Conservation (phyloP, 2,797 vertebrate species). For the Mycteria americana region DNA sequence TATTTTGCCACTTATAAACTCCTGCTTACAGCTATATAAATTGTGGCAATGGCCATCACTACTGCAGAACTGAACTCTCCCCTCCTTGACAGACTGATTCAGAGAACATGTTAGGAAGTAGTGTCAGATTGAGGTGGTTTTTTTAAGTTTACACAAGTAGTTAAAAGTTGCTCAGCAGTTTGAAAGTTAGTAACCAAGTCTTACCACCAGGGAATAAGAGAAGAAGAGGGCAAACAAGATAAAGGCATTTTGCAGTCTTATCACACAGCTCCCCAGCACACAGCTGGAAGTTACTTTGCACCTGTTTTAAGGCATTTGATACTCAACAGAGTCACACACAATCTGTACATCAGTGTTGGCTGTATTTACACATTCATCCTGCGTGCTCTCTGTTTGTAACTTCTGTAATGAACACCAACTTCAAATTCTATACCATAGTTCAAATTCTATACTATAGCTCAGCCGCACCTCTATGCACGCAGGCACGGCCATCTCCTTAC, state of each 20-base stretch:
- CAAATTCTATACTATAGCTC: not conserved
- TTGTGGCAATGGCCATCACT: not conserved
- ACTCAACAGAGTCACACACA: not conserved
- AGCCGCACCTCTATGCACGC: not conserved
- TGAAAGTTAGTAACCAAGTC: not conserved
- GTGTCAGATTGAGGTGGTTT: not conserved
- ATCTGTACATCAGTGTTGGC: not conserved
- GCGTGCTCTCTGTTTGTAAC: not conserved
- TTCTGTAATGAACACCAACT: not conserved
- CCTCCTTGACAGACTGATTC: not conserved
- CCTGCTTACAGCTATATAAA: not conserved
- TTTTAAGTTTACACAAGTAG: not conserved
- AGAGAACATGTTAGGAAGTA: not conserved
- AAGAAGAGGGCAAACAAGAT: not conserved
- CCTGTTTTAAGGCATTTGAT: not conserved
- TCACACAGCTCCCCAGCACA: not conserved
- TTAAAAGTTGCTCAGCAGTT: not conserved
- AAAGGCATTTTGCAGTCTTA: not conserved
- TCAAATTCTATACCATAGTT: not conserved
- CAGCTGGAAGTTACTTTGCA: not conserved
- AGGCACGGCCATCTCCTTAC: not conserved
- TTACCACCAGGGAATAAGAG: not conserved
- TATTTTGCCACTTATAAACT: not conserved
- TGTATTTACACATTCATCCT: not conserved
- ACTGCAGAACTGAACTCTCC: not conserved